Percentiles rank a stretch among this genome's conserved stretches.
Conservation (phyloP, 2,888 invertebrate genomes). For the Rhabditophanes sp. region DNA sequence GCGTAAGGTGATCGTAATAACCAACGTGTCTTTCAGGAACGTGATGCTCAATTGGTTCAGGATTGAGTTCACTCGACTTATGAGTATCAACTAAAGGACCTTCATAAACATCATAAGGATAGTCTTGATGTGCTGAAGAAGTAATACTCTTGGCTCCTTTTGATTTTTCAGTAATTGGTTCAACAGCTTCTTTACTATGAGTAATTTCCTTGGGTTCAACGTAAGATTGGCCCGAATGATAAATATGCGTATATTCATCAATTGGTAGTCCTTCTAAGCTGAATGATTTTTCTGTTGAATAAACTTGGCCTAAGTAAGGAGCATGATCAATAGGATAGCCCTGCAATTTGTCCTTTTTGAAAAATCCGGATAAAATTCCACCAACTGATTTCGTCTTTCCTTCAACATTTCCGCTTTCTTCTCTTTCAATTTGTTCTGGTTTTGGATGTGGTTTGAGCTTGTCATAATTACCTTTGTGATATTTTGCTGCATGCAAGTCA, state of each 20-base stretch:
- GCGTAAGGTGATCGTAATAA: constrained; percentile 6
- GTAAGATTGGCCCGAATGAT: constrained; percentile 9
- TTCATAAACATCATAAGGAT: constrained; percentile 11
- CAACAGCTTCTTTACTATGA: constrained; percentile 9
- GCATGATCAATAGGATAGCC: constrained; percentile 9
- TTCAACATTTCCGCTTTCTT: too few relatives aligned
- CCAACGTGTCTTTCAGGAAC: constrained; percentile 11
- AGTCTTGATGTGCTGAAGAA: constrained; percentile 11
- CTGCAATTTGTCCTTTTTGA: too few relatives aligned
- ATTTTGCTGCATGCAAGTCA: too few relatives aligned
- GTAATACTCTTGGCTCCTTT: constrained; percentile 8
- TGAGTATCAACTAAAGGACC: constrained; percentile 11
- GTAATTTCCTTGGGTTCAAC: background rate
- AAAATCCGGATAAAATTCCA: constrained; percentile 10
- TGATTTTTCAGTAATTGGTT: constrained; percentile 9
- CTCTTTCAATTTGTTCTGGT: too few relatives aligned
- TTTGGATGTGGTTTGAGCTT: too few relatives aligned
- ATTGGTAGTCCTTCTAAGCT: constrained; percentile 9
- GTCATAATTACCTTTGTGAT: too few relatives aligned
- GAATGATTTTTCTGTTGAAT: constrained; percentile 2
- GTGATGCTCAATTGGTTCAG: constrained; percentile 10
- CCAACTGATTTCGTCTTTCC: too few relatives aligned
- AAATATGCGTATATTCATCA: constrained; percentile 9
- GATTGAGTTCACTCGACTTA: constrained; percentile 10
- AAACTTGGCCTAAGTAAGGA: too few relatives aligned